A percentile compares a stretch with the other conserved stretches of the same genome.
These are phyloP conservation scores for Micromussa lordhowensis DNA, from an alignment of 92 coral and sea anemone species.

Conservation along the genomic window DNA sequence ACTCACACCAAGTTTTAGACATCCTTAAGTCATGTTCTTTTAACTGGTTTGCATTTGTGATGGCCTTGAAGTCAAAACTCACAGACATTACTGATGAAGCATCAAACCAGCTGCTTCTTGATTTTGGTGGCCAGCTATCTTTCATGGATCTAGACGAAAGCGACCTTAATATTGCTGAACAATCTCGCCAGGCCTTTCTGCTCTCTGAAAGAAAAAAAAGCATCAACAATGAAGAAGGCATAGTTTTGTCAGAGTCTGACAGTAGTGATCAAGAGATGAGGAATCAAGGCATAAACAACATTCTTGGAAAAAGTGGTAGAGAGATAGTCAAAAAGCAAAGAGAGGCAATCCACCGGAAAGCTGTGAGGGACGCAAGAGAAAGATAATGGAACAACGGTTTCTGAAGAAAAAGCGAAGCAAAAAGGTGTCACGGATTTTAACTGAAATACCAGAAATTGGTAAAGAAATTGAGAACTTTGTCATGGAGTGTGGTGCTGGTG, in stretches of 20 bases:
- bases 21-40: too few species aligned
- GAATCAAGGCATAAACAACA: conserved; percentile 11
- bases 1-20: too few species aligned
- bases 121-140: neutral
- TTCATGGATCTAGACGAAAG: neutral
- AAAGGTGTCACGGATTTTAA: conserved; percentile 33
- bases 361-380: conserved; percentile 36
- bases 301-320: conserved; percentile 42
- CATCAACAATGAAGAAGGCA: neutral
- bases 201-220: neutral
- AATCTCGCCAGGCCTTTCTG: neutral
- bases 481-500: conserved; percentile 53
- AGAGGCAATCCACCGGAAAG: conserved; percentile 29
- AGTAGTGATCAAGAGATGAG: conserved; percentile 6
- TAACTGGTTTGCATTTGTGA: too few species aligned
- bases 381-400: conserved; percentile 31
- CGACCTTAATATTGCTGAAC: neutral
- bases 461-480: conserved; percentile 65
- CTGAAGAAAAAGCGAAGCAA: conserved; percentile 40
- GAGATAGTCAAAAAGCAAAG: neutral
- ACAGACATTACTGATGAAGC: neutral
- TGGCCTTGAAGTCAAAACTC: neutral
- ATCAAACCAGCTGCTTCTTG: neutral
- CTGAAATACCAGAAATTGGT: conserved; percentile 46
- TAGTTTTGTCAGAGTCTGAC: neutral